These are phyloP conservation scores for Drymodes brunneopygia DNA, from an alignment of 2,113 vertebrate genomes.

Conservation along the genomic window DNA sequence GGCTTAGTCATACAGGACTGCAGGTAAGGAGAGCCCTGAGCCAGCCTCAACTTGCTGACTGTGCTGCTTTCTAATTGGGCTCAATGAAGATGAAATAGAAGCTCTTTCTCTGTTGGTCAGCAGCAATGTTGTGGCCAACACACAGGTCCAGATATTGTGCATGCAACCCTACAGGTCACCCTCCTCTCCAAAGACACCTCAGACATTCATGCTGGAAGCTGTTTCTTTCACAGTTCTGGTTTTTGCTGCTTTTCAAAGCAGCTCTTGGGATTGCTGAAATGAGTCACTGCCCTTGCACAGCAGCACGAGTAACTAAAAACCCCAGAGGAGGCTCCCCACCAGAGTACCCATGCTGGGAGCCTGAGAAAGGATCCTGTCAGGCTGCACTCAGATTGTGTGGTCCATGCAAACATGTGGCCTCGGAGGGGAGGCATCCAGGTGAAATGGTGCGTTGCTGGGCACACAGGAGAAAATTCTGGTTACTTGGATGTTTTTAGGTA, in stretches of 20 bases:
- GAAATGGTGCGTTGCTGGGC: neutral
- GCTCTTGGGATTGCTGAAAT: neutral
- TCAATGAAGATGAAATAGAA: neutral
- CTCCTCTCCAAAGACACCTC: neutral
- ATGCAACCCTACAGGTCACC: neutral
- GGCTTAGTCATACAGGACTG: neutral
- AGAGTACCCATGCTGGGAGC: fast-evolving
- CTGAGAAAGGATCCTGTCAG: neutral
- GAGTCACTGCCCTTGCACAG: neutral
- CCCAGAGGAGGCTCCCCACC: neutral
- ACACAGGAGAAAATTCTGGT: neutral
- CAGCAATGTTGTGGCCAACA: neutral
- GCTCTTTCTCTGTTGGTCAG: neutral
- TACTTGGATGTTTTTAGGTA: neutral
- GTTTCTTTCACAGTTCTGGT: neutral
- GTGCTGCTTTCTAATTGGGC: neutral
- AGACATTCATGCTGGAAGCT: neutral
- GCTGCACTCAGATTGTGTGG: neutral
- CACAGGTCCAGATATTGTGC: too few relatives aligned
- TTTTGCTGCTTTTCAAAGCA: neutral
- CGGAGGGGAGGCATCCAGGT: neutral
- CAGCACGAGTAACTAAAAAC: neutral
- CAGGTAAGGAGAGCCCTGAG: neutral
- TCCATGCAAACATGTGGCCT: neutral
- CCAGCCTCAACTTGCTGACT: neutral